Base-by-base conservation (phyloP, 2,113 vertebrate species). In the Agapornis roseicollis region DNA sequence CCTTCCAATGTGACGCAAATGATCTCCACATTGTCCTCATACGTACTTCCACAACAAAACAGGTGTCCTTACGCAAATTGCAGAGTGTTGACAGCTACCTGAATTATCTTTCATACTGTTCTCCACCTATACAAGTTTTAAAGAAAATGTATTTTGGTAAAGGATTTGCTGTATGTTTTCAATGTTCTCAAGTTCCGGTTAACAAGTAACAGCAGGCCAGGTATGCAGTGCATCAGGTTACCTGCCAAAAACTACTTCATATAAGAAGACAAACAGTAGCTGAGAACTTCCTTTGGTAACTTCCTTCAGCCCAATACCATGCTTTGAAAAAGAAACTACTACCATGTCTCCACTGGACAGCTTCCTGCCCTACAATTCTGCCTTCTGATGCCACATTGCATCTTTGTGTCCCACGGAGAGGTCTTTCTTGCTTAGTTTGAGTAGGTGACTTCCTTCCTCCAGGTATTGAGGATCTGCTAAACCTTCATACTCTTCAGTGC, bases 1-100 rank as follows among this genome's bases (percentile, higher is more conserved):
- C 25, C 13, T 81, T 47, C 22, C 8, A 60, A 0, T 29, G 13
- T 66, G 18, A 18, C 72, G 35, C 14, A 66, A 71, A 61, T 37
- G 10, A 28, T 55, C 23, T 7, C 10, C 23, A 37, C 20, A 61
- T 78, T 90, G 16, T 39, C 20, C 24, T 50, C 33, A 33, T 73
- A 50, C 5, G 5, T 39, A 3, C 13, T 70, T 12, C 35, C 13
- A 53, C 15, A 71, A 39, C 13, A 49, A 60, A 72, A 5, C 8
- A 68, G 3, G 3, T 44, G 11, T 56, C 10, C 20, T 90, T 46
- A 50, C 20, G 39, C 8, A 61, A 29, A 22, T 13, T 52, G 6
- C 0, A 0, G 15, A 4, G 0, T 46, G 33, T 46, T 18, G 41
- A 13, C 3, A 27, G 13, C 50, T 63, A 52, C 14, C 35, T 3